Evolutionary conservation across 2,888 invertebrate genomes (phyloP).

Genomic region (Dryocosmus kuriphilus): DNA sequence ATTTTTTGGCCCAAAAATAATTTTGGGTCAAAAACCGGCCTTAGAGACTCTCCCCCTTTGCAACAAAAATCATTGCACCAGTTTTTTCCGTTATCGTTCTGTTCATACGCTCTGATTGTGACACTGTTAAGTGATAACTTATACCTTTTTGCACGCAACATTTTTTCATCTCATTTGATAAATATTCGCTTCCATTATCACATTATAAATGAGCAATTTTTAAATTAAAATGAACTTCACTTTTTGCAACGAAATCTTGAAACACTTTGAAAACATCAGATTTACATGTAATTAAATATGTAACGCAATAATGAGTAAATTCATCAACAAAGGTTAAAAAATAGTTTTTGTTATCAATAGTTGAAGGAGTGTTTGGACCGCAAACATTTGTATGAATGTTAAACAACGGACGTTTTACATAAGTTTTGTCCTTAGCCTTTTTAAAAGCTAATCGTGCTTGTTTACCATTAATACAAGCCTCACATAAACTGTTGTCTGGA

Average conservation of each 20-base stretch:
- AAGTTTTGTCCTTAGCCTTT: not conserved
- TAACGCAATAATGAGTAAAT: slow-evolving; percentile 38
- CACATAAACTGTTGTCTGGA: too few species aligned
- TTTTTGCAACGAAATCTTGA: too few species aligned
- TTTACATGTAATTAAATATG: slow-evolving; percentile 37
- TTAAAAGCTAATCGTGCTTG: too few species aligned
- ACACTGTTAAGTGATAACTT: too few species aligned
- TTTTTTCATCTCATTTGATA: too few species aligned
- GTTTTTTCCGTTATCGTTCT: slow-evolving; percentile 58
- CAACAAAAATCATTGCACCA: not conserved
- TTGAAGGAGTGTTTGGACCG: slow-evolving; percentile 49
- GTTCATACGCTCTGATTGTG: slow-evolving; percentile 67
- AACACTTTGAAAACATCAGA: slow-evolving; percentile 50
- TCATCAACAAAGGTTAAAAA: slow-evolving; percentile 49
- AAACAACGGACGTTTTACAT: slow-evolving; percentile 44
- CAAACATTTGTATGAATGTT: slow-evolving; percentile 49
- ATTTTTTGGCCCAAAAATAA: too few species aligned
- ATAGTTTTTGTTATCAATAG: slow-evolving; percentile 52
- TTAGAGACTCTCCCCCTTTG: too few species aligned
- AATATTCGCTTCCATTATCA: too few species aligned
- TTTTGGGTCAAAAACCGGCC: too few species aligned
- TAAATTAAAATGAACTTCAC: slow-evolving; percentile 36
- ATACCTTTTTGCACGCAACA: slow-evolving; percentile 14
- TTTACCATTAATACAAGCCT: too few species aligned
- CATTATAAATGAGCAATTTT: slow-evolving; percentile 60